These are phyloP conservation scores for Hirudinaria manillensis DNA, from an alignment of 2,888 invertebrate genomes.

Conservation along the genomic window DNA sequence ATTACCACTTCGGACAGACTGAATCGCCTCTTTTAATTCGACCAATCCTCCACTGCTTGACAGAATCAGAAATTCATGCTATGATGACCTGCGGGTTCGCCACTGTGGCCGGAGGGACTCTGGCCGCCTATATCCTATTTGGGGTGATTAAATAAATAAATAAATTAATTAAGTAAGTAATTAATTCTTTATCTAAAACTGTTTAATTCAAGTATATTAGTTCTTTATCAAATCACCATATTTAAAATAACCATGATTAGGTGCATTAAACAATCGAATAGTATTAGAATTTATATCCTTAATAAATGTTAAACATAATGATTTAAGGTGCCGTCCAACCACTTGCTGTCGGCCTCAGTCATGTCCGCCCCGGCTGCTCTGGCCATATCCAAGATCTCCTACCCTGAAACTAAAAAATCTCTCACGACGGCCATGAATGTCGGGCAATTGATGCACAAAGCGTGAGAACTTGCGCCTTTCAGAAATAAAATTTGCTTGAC, in stretches of 20 bases:
- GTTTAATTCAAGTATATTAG: neutral
- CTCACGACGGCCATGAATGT: conserved; percentile 34
- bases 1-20: conserved; percentile 59
- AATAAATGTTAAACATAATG: neutral
- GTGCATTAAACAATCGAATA: too few relatives aligned
- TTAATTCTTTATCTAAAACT: neutral
- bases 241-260: neutral
- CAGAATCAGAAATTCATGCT: conserved; percentile 84
- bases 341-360: conserved; percentile 81
- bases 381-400: conserved; percentile 55
- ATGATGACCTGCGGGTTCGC: conserved; percentile 92
- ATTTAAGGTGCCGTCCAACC: conserved; percentile 63
- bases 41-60: conserved; percentile 76
- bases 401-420: conserved; percentile 39
- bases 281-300: too few relatives aligned
- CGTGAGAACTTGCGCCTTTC: neutral
- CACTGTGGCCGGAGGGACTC: conserved; percentile 78
- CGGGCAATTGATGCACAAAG: conserved; percentile 30
- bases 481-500: too few relatives aligned
- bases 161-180: neutral
- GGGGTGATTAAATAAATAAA: conserved; percentile 62
- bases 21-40: conserved; percentile 84
- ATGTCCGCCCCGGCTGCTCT: conserved; percentile 91
- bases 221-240: neutral
- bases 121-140: conserved; percentile 82